Conservation (phyloP, 2,113 vertebrate genomes). For the Otolemur garnettii region DNA sequence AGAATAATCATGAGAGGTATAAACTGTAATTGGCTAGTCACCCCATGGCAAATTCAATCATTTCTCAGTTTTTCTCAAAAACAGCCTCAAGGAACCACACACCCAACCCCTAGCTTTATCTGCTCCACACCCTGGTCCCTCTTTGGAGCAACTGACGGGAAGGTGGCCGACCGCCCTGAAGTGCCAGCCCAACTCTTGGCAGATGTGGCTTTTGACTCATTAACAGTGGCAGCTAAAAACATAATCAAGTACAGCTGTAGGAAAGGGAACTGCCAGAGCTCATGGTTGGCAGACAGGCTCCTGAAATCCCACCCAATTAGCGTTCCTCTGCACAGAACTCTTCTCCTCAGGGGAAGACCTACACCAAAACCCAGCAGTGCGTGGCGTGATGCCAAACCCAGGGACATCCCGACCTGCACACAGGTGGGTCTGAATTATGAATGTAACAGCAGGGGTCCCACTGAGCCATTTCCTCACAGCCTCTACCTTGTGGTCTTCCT, state of each 20-base stretch:
- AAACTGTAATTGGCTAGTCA: background rate
- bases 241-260: constrained; percentile 51
- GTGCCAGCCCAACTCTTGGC: background rate
- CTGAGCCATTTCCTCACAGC: background rate
- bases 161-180: background rate
- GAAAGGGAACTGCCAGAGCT: constrained; percentile 13
- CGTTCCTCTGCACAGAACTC: background rate
- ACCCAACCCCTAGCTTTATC: background rate
- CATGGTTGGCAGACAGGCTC: constrained; percentile 34
- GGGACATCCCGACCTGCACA: background rate
- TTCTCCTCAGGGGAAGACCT: background rate
- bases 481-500: background rate
- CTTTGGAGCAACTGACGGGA: background rate
- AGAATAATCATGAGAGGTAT: background rate
- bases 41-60: background rate
- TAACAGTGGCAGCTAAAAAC: constrained; percentile 62
- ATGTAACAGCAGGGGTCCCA: background rate
- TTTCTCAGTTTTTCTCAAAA: background rate
- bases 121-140: background rate
- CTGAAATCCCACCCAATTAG: background rate
- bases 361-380: constrained; percentile 37
- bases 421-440: background rate
- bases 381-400: background rate
- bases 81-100: background rate
- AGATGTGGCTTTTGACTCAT: constrained; percentile 63